These are phyloP conservation scores for Dorcus parallelipipedus DNA, from an alignment of 2,888 invertebrate genomes.

Conservation along the genomic window DNA sequence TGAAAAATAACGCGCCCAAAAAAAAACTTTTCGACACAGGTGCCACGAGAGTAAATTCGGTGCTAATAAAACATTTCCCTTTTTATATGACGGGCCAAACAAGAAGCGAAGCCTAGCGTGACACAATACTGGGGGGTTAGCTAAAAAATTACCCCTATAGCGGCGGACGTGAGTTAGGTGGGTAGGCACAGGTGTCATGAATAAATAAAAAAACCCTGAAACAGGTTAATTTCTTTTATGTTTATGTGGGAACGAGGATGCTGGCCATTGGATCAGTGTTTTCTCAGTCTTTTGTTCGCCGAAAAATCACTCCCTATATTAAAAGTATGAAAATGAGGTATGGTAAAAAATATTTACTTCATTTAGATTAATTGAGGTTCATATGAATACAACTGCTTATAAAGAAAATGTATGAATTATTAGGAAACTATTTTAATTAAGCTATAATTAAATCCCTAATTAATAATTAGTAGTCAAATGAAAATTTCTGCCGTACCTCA, in stretches of 20 bases:
- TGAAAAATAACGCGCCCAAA: too few species aligned
- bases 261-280: background rate
- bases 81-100: background rate
- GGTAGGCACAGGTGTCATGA: conserved; percentile 4
- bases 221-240: conserved; percentile 9
- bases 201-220: conserved; percentile 3
- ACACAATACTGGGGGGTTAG: conserved; percentile 5
- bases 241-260: conserved; percentile 7
- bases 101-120: background rate
- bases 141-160: conserved; percentile 16
- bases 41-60: background rate
- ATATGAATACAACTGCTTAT: too few species aligned
- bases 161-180: conserved; percentile 26
- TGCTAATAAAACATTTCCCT: background rate
- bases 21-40: background rate
- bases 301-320: too few species aligned
- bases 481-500: conserved; percentile 4
- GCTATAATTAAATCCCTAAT: too few species aligned
- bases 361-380: too few species aligned
- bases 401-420: too few species aligned
- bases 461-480: too few species aligned
- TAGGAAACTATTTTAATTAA: too few species aligned
- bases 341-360: too few species aligned
- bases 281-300: too few species aligned
- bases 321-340: too few species aligned